Conservation (phyloP, 2,113 vertebrate species). For the Plecturocebus donacophilus region DNA sequence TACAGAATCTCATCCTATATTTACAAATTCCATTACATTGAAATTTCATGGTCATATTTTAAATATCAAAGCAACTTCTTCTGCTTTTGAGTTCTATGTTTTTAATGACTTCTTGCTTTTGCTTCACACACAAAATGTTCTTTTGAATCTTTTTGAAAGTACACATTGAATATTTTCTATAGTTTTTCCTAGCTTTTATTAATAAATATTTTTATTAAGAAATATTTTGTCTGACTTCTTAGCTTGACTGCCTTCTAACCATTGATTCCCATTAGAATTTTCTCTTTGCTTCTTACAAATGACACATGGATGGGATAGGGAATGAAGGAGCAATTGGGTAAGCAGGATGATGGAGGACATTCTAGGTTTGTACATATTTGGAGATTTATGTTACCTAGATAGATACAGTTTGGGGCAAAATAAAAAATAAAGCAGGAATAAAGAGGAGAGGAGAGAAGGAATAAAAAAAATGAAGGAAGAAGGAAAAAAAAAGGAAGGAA, state of each 20-base stretch:
- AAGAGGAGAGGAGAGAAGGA: neutral
- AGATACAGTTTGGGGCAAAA: neutral
- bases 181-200: neutral
- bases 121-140: neutral
- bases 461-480: neutral
- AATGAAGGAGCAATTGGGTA: neutral
- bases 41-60: neutral
- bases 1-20: neutral
- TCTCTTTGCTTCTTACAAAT: neutral
- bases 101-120: neutral
- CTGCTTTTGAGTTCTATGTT: neutral
- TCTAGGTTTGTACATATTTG: neutral
- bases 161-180: neutral
- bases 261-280: neutral
- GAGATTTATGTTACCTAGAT: neutral
- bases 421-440: neutral
- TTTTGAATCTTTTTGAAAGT: neutral
- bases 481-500: neutral
- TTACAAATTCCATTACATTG: neutral
- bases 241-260: neutral
- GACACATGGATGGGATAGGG: neutral
- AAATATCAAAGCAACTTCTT: neutral
- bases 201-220: neutral
- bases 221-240: neutral
- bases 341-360: neutral